Evolutionary conservation across 2,797 vertebrate genomes (phyloP), one percentile per base, ranked within the genome.

Genomic region (Leuciscus waleckii): DNA sequence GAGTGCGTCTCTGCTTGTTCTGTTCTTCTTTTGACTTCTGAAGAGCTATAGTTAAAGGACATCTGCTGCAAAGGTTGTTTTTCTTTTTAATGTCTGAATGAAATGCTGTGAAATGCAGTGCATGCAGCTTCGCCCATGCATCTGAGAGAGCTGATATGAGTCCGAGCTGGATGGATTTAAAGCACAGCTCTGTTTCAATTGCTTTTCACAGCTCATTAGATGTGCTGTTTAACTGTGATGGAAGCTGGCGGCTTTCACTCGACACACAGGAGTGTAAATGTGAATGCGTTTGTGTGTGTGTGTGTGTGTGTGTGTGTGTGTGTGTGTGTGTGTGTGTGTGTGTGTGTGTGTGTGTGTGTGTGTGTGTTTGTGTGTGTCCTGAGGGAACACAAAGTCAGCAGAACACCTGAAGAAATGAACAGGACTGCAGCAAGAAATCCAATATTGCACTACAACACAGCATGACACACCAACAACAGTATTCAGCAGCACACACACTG

Each of bases 131-230:
- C 4, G 35, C n/a, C 81, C 61, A 19, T 75, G 49, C 71, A 54
- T 39, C 78, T 43, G 63, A 80, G 77, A 85, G 88, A 68, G 58
- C 41, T 82, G 81, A 85, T 86, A 71, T 74, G 85, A 69, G 83
- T 68, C 46, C 46, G 54, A 29, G 26, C 43, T 39, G 78, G 54
- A 32, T 54, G 68, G 67, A 82, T 82, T 86, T 75, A 78, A 84
- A 86, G 80, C 46, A 43, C 74, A 81, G 76, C 56, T 80, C 75
- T 81, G 46, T 79, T 67, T 80, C 88, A 35, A 85, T 86, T 87
- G 86, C 86, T 88, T 86, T 87, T 90, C 87, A 90, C 23, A 51
- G 78, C 69, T 85, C 87, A 90, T 90, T 90, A 90, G 81, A 73
- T 43, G 37, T 79, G 29, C 56, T 71, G 73, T 63, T 81, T 35